A percentile compares a stretch with the other conserved stretches of the same genome.
These are phyloP conservation scores for Drosophila ustulata DNA, from an alignment of 2,888 invertebrate genomes.

Conservation along the genomic window DNA sequence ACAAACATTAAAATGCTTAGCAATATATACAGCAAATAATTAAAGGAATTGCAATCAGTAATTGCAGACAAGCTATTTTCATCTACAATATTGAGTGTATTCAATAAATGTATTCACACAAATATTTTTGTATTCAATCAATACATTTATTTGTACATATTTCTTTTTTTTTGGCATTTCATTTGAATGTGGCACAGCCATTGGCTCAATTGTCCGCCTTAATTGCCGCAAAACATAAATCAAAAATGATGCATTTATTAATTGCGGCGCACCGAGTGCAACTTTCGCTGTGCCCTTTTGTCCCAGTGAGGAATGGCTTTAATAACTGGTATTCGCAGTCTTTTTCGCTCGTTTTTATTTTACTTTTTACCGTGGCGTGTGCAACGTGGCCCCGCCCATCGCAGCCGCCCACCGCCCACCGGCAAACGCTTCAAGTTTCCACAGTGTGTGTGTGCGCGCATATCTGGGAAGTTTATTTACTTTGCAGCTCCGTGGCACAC, in stretches of 20 bases:
- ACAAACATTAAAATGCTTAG: too few species aligned
- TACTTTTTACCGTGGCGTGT: neutral
- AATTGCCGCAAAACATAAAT: conserved; percentile 1
- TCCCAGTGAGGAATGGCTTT: conserved; percentile 9
- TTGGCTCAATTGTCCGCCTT: neutral
- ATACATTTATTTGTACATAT: too few species aligned
- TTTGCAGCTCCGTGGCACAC: conserved; percentile 41
- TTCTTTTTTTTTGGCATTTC: neutral
- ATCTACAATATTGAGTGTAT: too few species aligned
- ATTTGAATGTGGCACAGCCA: neutral
- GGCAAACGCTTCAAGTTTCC: conserved; percentile 12
- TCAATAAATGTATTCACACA: too few species aligned
- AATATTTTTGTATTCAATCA: too few species aligned
- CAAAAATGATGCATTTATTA: conserved; percentile 15
- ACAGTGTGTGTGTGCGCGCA: conserved; percentile 15
- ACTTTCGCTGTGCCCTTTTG: conserved; percentile 25
- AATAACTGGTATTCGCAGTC: conserved; percentile 26
- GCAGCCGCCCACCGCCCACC: neutral
- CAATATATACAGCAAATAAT: too few species aligned
- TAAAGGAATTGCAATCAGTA: too few species aligned
- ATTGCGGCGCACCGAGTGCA: conserved; percentile 14
- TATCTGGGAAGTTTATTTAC: conserved; percentile 42
- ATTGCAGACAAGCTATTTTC: too few species aligned
- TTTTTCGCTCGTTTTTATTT: conserved; percentile 8
- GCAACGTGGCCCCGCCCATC: neutral